Base-by-base conservation (phyloP, 2,888 invertebrate species). In the Kuschelorhynchus macadamiae region DNA sequence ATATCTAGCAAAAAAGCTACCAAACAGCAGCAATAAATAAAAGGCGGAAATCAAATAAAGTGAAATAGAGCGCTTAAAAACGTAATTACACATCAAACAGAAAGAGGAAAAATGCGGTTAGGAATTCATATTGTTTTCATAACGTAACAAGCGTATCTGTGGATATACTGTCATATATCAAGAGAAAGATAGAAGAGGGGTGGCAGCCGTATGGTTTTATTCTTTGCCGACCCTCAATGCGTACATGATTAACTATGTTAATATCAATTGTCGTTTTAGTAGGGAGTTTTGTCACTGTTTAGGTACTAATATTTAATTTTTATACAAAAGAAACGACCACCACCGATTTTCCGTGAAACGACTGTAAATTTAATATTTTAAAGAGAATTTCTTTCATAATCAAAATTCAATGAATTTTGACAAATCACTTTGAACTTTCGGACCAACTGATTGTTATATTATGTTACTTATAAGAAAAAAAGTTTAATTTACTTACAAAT, bases 41-140 rank as follows among this genome's bases (percentile, higher is more conserved):
- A 64, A 67, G 21, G 39, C 53, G 17, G 60, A 57, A 70, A 71
- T 71, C 71, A 71, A 71, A 71, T 71, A 71, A 71, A 67, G 71
- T 67, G 57, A 67, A 70, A 63, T 64, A 55, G 70, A 49, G 66
- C 76, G 76, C 73, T 78, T 76, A 79, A 82, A 82, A 82, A 81
- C 81, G 83, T 82, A 83, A 83, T 83, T 83, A 83, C 82, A 83
- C 82, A 82, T 83, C 83, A 83, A 83, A 83, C 83, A 81, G 76
- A 69, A 67, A 76, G 79, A 74, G 78, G 80, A 83, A 83, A 83
- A 83, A 83, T 83, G 82, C 81, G 83, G 80, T 81, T 73, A 71
- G 83, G 83, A 83, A 83, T 83, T 83, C 83, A 83, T 83, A 83
- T 83, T 83, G 83, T 83, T 83, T 83, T 83, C 83, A 82, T 82